A percentile compares a stretch with the other conserved stretches of the same genome.
phyloP scores from a whole-genome alignment of 2,113 vertebrate genomes.

The Alces alces region DNA sequence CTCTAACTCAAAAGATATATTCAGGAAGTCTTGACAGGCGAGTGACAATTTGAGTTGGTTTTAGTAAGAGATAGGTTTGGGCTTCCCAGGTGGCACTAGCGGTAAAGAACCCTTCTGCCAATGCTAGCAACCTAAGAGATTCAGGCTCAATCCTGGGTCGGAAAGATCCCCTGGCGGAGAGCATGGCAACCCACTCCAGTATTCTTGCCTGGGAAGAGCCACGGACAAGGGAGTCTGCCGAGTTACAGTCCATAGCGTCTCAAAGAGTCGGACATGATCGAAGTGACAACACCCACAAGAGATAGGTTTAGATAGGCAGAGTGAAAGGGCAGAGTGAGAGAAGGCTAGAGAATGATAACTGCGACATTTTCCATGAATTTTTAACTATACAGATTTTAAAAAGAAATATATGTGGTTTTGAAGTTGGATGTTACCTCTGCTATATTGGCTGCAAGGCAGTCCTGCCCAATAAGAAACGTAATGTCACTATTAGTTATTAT shows the following conservation, averaged over 20 bases:
- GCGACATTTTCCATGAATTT: neutral
- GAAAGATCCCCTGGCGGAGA: neutral
- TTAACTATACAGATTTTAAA: neutral
- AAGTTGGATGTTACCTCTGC: neutral
- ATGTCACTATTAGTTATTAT: neutral
- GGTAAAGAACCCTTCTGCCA: neutral
- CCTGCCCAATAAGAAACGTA: neutral
- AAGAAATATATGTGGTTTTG: neutral
- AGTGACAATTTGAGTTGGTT: neutral
- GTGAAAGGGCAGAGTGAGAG: neutral
- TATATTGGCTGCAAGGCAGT: neutral
- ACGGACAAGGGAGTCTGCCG: accelerated
- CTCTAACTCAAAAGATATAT: neutral
- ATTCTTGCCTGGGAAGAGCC: neutral
- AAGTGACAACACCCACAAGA: accelerated
- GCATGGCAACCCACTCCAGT: neutral
- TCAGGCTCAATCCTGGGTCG: neutral
- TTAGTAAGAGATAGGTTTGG: neutral
- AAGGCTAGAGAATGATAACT: neutral
- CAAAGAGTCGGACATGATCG: neutral
- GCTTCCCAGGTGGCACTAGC: neutral
- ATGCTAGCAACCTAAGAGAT: neutral
- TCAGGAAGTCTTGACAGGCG: neutral
- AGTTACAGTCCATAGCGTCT: neutral
- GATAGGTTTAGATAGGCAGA: neutral